Evolutionary conservation across 2,888 invertebrate genomes (phyloP), one percentile per base, ranked within the genome.

Genomic region (Tolmerus cingulatus): DNA sequence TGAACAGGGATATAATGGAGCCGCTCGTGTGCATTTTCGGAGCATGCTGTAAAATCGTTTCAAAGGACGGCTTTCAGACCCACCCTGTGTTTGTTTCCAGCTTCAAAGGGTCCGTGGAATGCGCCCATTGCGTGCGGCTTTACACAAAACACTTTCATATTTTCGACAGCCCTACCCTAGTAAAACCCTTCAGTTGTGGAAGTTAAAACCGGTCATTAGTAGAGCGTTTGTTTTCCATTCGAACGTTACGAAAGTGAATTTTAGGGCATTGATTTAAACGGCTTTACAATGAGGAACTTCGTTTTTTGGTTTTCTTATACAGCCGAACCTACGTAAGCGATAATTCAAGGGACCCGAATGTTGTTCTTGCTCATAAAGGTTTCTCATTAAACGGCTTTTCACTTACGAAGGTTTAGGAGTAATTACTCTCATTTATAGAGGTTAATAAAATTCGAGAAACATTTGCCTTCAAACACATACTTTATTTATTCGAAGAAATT

Each of bases 21-120:
- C 78, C 78, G 40, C 14, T 43, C 78, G 46, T 43, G 23, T 76
- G 76, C 76, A 76, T 76, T 76, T 66, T 66, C 76, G n/a, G 76
- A 37, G 76, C 76, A 37, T 30, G 37, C 76, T 76, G 37, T 40
- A 37, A 76, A 66, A 27, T 66, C 23, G 27, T 27, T 66, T 66
- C 66, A 66, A 66, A 66, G 66, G 66, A 66, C 27, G 66, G 66
- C 66, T 66, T 27, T 66, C 51, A 51, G n/a, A 7, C n/a, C 1
- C 12, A 27, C 12, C 66, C 23, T 19, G 66, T 14, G 27, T 66
- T 66, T 66, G 66, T 66, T 66, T 34, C 14, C 8, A 27, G 66
- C 66, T 23, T 66, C 66, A 66, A 66, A 66, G 66, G 23, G 66
- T 14, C 27, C 66, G 9, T 66, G 66, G 66, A 66, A 27, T 66